Base-by-base conservation (phyloP, 2,113 vertebrate genomes). In the Pycnonotus jocosus region DNA sequence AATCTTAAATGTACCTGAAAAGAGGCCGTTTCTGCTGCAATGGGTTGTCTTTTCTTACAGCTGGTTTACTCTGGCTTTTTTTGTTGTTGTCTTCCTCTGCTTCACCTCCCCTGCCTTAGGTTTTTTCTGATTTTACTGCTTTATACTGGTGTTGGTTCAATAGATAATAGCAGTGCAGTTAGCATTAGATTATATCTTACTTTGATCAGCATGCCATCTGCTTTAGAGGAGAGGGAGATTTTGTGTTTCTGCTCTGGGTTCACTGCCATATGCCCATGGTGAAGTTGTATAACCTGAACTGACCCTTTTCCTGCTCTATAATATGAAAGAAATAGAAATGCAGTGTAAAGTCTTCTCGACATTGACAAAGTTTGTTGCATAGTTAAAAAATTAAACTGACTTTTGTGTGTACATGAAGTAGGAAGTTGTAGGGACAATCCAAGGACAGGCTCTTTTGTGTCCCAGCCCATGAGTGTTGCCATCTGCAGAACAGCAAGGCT, bases 171-270 rank as follows among this genome's bases (percentile, higher is more conserved):
- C 42, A 74, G 56, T 74, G n/a, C 40, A 93, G 65, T 51, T 84
- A 70, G 23, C 45, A 15, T 83, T 86, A 50, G 87, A 78, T 92
- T 90, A 22, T 73, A 31, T 90, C 88, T 76, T 54, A 45, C 48
- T 93, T 56, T 56, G 65, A 79, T 93, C 73, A 78, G 47, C 30
- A 6, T 62, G 69, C 81, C 79, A 83, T 90, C 88, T 93, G 90
- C 90, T 91, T 82, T 89, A 94, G 48, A 57, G 61, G 56, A 83
- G 73, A 94, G 61, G 51, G 30, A 58, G 56, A 79, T 85, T 90
- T 90, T 81, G 40, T 56, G 33, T 76, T 80, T 90, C 51, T 88
- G 51, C 64, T 79, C 45, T 71, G 78, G 68, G 50, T 95, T 96
- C 48, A 48, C 60, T 84, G 91, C 86, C 86, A 45, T 91, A 27